Evolutionary conservation across 2,113 vertebrate species (phyloP), one percentile per base, ranked within the genome.

Genomic region (Peromyscus polionotus): DNA sequence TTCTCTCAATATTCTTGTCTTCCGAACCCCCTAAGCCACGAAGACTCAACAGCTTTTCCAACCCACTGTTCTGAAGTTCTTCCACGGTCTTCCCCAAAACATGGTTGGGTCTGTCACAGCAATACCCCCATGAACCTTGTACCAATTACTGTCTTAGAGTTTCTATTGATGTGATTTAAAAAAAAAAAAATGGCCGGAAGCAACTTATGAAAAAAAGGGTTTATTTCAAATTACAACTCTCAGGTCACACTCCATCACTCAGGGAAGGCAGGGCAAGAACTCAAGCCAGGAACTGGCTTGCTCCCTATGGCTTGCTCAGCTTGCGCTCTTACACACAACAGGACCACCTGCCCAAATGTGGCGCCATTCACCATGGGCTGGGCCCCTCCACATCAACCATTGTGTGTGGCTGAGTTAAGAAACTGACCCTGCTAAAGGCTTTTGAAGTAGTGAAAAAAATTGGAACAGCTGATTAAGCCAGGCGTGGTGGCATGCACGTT

Each of bases 371-470:
- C 45, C 17, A 45, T 77, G 75, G 45, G 19, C 45, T 77, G 31
- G 16, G 5, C 33, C 26, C 48, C 51, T 79, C 5, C 22, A 5
- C n/a, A 63, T 63, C n/a, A 63, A 28, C 57, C n/a, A 63, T 6
- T 42, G 79, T 95, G 8, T 85, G 0, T 86, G 39, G 5, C 75
- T 83, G 33, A 96, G 36, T 94, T 67, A 93, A 93, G 81, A 87
- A 57, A 57, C 20, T 59, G 22, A 65, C 83, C 59, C 9, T 48
- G 31, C 26, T 31, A 86, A 33, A 48, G 33, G 26, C 45, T 36
- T 68, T 91, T 51, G 76, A 96, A 95, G 73, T 28, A 76, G 20
- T 20, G 22, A 94, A 70, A 39, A 85, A 83, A 85, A 79, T 81
- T 81, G 79, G 10, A 81, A n/a, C 36, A 26, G 14, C 63, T 67